Percentiles rank a stretch among this genome's conserved stretches.
These are phyloP conservation scores for Scaptodrosophila latifasciaeformis DNA, from an alignment of 2,888 invertebrate genomes.

Conservation along the genomic window DNA sequence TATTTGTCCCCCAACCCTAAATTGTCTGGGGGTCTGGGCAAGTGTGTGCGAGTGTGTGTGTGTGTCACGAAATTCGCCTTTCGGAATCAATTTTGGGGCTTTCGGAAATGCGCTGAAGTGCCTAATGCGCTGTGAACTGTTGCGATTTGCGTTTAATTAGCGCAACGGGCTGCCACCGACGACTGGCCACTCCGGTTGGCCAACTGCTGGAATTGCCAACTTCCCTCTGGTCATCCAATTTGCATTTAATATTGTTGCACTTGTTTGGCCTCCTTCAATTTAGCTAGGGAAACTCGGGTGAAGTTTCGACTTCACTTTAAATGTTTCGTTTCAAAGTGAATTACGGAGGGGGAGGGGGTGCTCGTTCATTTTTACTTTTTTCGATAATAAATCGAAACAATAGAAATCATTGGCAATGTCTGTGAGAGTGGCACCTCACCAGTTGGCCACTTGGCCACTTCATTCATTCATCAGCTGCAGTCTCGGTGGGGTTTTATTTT, in stretches of 20 bases:
- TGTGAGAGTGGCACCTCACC: neutral
- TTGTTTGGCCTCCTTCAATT: too few species aligned
- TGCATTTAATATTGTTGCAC: too few species aligned
- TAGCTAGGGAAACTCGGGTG: too few species aligned
- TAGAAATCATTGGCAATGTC: neutral
- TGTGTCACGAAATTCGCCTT: conserved; percentile 10
- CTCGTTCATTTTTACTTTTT: conserved; percentile 61
- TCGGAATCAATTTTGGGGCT: neutral
- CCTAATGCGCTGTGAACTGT: conserved; percentile 33
- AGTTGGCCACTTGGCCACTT: conserved; percentile 3
- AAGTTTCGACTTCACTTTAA: too few species aligned
- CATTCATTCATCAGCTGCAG: conserved; percentile 8
- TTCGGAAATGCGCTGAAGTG: conserved; percentile 16
- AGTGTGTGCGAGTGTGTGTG: neutral
- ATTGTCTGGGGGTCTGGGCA: neutral
- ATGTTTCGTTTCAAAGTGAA: neutral
- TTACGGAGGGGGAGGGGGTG: neutral
- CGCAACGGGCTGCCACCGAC: too few species aligned
- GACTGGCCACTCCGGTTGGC: too few species aligned
- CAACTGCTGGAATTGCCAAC: too few species aligned
- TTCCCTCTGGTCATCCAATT: too few species aligned
- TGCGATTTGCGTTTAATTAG: conserved; percentile 59
- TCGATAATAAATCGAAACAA: conserved; percentile 45
- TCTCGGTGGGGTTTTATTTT: neutral
- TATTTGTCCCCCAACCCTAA: too few species aligned